Conservation (phyloP, 2,888 invertebrate species). For the Charanyca ferruginea region DNA sequence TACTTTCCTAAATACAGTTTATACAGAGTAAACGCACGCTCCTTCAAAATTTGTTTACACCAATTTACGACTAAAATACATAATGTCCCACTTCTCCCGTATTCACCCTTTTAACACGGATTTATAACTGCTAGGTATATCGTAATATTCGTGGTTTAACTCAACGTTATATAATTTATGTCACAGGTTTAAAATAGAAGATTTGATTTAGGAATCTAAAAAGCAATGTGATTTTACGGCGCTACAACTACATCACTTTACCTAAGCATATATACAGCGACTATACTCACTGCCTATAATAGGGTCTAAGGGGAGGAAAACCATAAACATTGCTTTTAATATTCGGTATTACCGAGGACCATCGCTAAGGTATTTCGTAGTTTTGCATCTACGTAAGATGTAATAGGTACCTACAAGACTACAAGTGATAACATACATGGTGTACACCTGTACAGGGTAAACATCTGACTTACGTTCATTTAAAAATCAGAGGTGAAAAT, state of each 20-base stretch:
- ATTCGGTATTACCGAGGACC: background rate
- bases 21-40: conserved; percentile 21
- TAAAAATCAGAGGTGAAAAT: background rate
- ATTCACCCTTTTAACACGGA: conserved; percentile 20
- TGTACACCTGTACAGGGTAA: background rate
- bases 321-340: conserved; percentile 3
- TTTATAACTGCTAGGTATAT: conserved; percentile 17
- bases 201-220: background rate
- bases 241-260: background rate
- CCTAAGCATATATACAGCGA: background rate
- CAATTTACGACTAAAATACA: conserved; percentile 46
- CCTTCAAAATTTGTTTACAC: conserved; percentile 45
- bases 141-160: conserved; percentile 23
- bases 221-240: background rate
- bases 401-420: background rate
- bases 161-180: conserved; percentile 11
- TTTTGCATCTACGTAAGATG: background rate
- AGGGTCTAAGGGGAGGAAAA: background rate
- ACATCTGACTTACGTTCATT: background rate
- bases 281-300: background rate
- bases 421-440: too few species aligned
- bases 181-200: conserved; percentile 7
- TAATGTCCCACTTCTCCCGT: conserved; percentile 8
- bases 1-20: conserved; percentile 12
- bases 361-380: background rate